These are phyloP conservation scores for Ptiloglossa arizonensis DNA, from an alignment of 1,140 invertebrate genomes.

Conservation along the genomic window DNA sequence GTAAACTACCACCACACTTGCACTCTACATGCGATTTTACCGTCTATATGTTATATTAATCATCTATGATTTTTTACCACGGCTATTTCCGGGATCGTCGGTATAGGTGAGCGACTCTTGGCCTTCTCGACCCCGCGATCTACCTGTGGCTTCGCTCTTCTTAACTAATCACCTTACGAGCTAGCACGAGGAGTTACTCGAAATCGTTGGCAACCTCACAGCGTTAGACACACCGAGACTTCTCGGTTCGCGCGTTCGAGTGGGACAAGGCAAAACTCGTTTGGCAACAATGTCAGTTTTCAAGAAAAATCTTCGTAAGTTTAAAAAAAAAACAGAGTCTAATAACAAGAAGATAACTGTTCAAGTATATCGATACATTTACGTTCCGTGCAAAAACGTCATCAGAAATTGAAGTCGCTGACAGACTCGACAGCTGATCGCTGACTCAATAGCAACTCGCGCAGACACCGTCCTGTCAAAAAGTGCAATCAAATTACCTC, in stretches of 20 bases:
- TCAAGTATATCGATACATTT: background rate
- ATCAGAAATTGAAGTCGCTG: background rate
- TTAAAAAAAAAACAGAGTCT: background rate
- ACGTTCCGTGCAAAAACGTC: background rate
- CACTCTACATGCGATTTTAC: background rate
- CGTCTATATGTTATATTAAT: background rate
- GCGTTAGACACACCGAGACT: background rate
- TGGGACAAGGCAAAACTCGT: background rate
- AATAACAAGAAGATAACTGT: background rate
- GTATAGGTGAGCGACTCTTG: slow-evolving; percentile 39
- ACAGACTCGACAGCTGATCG: slow-evolving; percentile 57
- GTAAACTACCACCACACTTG: background rate
- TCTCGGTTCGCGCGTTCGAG: background rate
- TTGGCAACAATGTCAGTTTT: slow-evolving; percentile 4
- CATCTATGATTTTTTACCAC: background rate
- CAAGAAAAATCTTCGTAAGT: background rate
- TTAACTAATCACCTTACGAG: slow-evolving; percentile 23
- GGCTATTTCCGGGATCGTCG: slow-evolving; percentile 49
- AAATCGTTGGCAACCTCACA: slow-evolving; percentile 9
- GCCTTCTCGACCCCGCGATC: slow-evolving; percentile 9
- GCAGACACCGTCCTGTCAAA: slow-evolving; percentile 52
- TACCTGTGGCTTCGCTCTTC: slow-evolving; percentile 33
- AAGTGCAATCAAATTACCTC: slow-evolving; percentile 4
- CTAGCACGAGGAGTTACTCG: slow-evolving; percentile 1
- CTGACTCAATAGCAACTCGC: slow-evolving; percentile 5